phyloP scores from a whole-genome alignment of 2,113 vertebrate species.

The Taxidea taxus region DNA sequence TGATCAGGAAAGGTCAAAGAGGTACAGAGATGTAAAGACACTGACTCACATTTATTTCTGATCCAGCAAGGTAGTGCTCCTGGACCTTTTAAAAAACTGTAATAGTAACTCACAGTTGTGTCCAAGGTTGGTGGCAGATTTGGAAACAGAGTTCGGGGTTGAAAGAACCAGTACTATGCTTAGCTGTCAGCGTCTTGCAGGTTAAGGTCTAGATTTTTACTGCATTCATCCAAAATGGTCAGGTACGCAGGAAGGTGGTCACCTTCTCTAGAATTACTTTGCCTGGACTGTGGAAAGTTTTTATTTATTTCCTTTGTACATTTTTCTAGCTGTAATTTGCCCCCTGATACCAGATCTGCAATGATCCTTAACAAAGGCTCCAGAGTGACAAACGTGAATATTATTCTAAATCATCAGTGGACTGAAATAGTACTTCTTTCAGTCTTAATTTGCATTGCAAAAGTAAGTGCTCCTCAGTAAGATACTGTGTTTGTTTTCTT shows the following conservation, averaged over 20 bases:
- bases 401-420: neutral
- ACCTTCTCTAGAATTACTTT: neutral
- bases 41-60: neutral
- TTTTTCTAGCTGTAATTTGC: neutral
- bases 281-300: neutral
- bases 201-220: neutral
- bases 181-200: neutral
- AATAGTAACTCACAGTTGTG: neutral
- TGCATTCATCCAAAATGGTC: neutral
- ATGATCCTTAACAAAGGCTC: neutral
- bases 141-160: neutral
- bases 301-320: neutral
- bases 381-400: neutral
- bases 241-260: neutral
- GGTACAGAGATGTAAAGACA: neutral
- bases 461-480: neutral
- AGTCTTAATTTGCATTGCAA: neutral
- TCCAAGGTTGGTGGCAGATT: neutral
- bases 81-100: neutral
- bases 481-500: neutral
- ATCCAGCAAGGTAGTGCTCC: neutral
- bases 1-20: neutral
- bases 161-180: neutral
- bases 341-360: neutral
- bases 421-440: neutral